Base-by-base conservation (phyloP, 2,113 vertebrate species). In the Centrocercus urophasianus region DNA sequence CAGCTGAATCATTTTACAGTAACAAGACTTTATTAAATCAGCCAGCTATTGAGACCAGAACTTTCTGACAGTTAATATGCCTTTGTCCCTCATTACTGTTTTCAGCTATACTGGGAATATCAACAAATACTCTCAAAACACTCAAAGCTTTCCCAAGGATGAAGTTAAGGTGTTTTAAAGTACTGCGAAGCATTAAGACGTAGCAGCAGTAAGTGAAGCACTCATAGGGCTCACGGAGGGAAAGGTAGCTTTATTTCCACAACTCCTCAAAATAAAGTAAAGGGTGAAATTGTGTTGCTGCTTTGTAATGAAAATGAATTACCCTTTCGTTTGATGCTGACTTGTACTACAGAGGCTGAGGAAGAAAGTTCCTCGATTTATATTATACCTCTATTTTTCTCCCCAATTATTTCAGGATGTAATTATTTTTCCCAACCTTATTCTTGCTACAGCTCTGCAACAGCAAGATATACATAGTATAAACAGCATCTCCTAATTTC, bases 11-110 rank as follows among this genome's bases (percentile, higher is more conserved):
- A 95, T 96, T 93, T 93, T 80, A 92, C 89, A 86, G 74, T 80
- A 94, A 93, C 86, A 95, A 93, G 77, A 74, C 47, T 95, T 96
- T 86, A 98, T 98, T 97, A 95, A 96, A 97, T 95, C 92, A 97
- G 87, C 70, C 82, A 96, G 90, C 85, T 89, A 89, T 19, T 82
- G 82, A 90, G 95, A 93, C 47, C 38, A 86, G 67, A 80, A 78
- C 69, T 93, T 91, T 92, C 78, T 18, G 9, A 82, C 82, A 95
- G 83, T 96, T 96, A 96, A 93, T 82, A 72, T 11, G n/a, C 40
- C 42, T 93, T 83, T 94, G 87, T 94, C 78, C 64, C 93, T 79
- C 6, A 21, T 77, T 95, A 86, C 60, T 65, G 59, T 83, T 95
- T 63, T 72, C 54, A 91, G 66, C n/a, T 84, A 65, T 21, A 47